A percentile compares a stretch with the other conserved stretches of the same genome.
Conservation (phyloP, 2,113 vertebrate genomes). For the Formicarius rufipectus region DNA sequence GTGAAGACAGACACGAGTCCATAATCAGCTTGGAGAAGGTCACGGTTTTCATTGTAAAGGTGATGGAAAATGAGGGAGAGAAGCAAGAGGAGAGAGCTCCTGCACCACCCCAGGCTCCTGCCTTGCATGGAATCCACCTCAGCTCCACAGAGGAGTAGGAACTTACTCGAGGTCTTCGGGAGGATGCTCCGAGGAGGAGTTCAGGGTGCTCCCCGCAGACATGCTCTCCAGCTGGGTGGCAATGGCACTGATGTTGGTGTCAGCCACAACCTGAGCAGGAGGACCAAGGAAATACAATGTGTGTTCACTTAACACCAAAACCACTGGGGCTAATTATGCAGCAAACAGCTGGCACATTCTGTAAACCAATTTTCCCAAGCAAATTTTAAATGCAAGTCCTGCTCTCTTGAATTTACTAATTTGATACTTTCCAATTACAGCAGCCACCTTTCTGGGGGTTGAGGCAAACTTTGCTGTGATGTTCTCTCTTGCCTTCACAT, state of each 20-base stretch:
- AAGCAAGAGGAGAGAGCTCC: not conserved
- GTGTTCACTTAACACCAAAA: not conserved
- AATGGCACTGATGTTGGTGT: constrained; percentile 93
- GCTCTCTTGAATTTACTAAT: not conserved
- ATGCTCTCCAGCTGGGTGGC: constrained; percentile 89
- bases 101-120: not conserved
- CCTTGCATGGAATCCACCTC: not conserved
- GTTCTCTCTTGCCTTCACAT: not conserved
- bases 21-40: not conserved
- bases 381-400: not conserved
- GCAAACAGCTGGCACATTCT: not conserved
- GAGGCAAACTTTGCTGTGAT: not conserved
- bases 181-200: constrained; percentile 67
- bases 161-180: constrained; percentile 85
- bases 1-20: not conserved
- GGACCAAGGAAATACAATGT: not conserved
- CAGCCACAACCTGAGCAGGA: constrained; percentile 85
- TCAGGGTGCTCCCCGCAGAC: constrained; percentile 70
- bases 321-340: not conserved
- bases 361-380: not conserved
- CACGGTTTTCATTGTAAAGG: not conserved
- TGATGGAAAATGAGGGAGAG: not conserved
- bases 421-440: not conserved
- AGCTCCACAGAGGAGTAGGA: not conserved
- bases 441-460: not conserved